Base-by-base conservation (phyloP, 2,113 vertebrate species). In the Odobenus rosmarus region DNA sequence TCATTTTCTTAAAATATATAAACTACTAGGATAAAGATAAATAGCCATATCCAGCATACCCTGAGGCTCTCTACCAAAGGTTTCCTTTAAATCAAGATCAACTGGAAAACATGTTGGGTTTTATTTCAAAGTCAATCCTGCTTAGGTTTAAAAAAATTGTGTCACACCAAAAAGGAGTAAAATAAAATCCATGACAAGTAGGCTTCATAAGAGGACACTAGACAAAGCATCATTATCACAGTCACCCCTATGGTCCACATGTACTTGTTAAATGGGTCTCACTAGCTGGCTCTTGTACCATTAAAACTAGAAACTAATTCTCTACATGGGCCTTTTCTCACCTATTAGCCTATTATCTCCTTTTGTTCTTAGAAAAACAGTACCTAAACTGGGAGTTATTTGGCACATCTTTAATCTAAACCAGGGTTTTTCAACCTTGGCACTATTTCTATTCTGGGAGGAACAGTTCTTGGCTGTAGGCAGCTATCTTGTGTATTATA, bases 1-100 rank as follows among this genome's bases (percentile, higher is more conserved):
- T 99, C 99, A 98, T 98, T 98, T 99, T 98, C 98, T 98, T 99
- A 99, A 99, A 99, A 98, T 98, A 98, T 98, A 99, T 99, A 99
- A 99, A 98, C 98, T 98, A 98, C 97, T 76, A 95, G 90, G 98
- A 99, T 99, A 98, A 98, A 99, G 99, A 99, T 92, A 99, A 98
- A 99, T 98, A 98, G 97, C 98, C 89, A 83, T 79, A 97, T 91
- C 74, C 76, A 98, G 81, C 11, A 81, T 97, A 97, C 97, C 98
- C 98, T 93, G 83, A 98, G 98, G 98, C 97, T 16, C 69, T 98
- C 97, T 93, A 98, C 96, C 84, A 91, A 98, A 97, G 95, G 97
- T 42, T 13, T 97, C 95, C 93, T 98, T 98, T 99, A 98, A 98
- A 98, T 99, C 98, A 99, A 98, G 98, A 98, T 98, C 98, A 98